Evolutionary conservation across 2,113 vertebrate genomes (phyloP), one percentile per base, ranked within the genome.

Genomic region (Ctenodactylus gundi): DNA sequence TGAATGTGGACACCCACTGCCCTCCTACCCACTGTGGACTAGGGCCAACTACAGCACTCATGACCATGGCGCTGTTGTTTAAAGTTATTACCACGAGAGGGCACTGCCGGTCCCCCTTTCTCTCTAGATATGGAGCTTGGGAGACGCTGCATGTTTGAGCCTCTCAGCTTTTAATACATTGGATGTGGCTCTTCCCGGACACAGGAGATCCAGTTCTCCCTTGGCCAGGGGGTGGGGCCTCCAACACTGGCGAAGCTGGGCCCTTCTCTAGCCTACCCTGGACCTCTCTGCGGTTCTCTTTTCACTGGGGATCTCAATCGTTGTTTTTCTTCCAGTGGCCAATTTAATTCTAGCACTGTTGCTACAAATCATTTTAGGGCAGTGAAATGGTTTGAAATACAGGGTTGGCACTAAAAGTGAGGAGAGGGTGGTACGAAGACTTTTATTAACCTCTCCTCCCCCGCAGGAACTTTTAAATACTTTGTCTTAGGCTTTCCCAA

Each of bases 41-140:
- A 25, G 13, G 36, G 75, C 55, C 34, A n/a, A 46, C 51, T 6
- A 57, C 10, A 20, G 72, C 8, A 15, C 46, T 0, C 6, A 2
- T 0, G 51, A 41, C 82, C 4, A 3, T 23, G 62, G 2, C 65
- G 80, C 65, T 94, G 91, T 65, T 39, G 3, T 85, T 72, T 62
- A 31, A 62, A 8, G 3, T 31, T 15, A 18, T 3, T 0, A 49
- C 90, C 95, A 90, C 94, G 77, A 96, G 97, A 92, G 93, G 90
- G 90, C 87, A 51, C 31, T 89, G 84, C 62, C 17, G 60, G 20
- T 65, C 12, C 64, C 75, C 80, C 60, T 93, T 95, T 91, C 20
- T 25, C 34, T 53, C 21, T 14, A 7, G 0, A n/a, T n/a, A 55
- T 55, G 53, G 53, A 55, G 15, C 53, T 17, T 55, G 53, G 53